Base-by-base conservation (phyloP, 2,888 invertebrate genomes). In the Bimastos eiseni region DNA sequence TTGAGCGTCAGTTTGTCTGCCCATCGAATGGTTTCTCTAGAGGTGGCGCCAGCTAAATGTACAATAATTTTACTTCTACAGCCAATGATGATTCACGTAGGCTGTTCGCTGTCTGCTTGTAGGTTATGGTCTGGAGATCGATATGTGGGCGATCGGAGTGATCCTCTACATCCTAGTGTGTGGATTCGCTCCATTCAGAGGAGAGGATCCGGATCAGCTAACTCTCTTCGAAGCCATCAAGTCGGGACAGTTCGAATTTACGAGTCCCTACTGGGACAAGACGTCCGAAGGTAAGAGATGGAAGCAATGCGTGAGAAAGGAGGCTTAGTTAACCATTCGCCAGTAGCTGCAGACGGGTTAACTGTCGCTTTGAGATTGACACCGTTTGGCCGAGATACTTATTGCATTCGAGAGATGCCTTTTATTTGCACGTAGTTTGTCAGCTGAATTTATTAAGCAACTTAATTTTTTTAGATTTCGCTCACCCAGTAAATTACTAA, bases 91-190 rank as follows among this genome's bases (percentile, higher is more conserved):
- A 17, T 41, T 41, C 41, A 17, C 15, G 41, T n/a, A n/a, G n/a
- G n/a, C n/a, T 49, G 49, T 49, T 49, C 49, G 70, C 8, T n/a
- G n/a, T n/a, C 8, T 70, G 49, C 41, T 38, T 15, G 11, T 21
- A 86, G 96, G 96, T 24, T 96, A 96, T 93, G 95, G 95, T 36
- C 92, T 95, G 38, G 95, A 95, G 91, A 95, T 96, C 37, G 96
- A 96, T 93, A 94, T 95, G 93, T 96, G 96, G 96, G 96, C 96
- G 24, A 93, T 95, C 5, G 96, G 96, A n/a, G 95, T 96, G 30
- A 95, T 96, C 84, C 94, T 95, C 34, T 96, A 96, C 93, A 96
- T 96, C 41, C 93, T 96, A 91, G 93, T 96, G 38, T 95, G 95
- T 93, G 96, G 96, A 0, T 96, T 95, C 92, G 96, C 96, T 36